Conservation (phyloP, 2,888 invertebrate genomes). For the Drosophila mercatorum region DNA sequence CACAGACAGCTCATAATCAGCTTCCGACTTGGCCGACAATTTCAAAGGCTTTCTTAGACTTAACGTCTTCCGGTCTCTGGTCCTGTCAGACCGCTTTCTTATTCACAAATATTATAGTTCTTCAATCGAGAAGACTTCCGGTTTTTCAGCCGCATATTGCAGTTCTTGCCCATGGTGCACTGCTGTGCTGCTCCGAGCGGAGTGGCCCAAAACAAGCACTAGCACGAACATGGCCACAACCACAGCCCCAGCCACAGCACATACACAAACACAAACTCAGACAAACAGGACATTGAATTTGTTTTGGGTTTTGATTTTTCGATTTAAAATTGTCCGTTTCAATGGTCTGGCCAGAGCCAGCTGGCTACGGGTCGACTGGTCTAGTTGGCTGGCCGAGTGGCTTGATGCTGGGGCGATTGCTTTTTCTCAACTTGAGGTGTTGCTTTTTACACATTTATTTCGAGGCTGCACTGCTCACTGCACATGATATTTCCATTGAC, state of each 20-base stretch:
- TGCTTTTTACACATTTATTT: constrained; percentile 46
- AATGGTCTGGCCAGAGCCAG: constrained; percentile 48
- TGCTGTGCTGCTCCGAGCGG: constrained; percentile 45
- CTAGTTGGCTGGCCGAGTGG: constrained; percentile 4
- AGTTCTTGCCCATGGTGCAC: constrained; percentile 64
- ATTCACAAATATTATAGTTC: constrained; percentile 52
- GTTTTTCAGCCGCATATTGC: constrained; percentile 69
- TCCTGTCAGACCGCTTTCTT: constrained; percentile 38
- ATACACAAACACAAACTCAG: constrained; percentile 19
- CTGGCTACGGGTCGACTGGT: constrained; percentile 14
- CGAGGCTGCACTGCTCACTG: constrained; percentile 25
- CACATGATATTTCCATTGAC: constrained; percentile 43
- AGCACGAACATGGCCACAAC: constrained; percentile 16
- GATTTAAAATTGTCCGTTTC: constrained; percentile 76
- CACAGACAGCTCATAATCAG: constrained; percentile 51
- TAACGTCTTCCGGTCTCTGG: constrained; percentile 20
- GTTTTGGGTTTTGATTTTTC: constrained; percentile 77
- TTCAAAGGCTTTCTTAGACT: constrained; percentile 35
- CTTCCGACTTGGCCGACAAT: constrained; percentile 51
- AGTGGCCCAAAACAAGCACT: constrained; percentile 44
- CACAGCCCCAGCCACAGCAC: constrained; percentile 21
- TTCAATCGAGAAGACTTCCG: constrained; percentile 67
- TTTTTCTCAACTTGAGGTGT: constrained; percentile 42
- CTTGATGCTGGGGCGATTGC: constrained; percentile 3
- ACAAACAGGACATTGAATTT: constrained; percentile 77